phyloP scores from a whole-genome alignment of 2,797 vertebrate species.

The Pterois miles region DNA sequence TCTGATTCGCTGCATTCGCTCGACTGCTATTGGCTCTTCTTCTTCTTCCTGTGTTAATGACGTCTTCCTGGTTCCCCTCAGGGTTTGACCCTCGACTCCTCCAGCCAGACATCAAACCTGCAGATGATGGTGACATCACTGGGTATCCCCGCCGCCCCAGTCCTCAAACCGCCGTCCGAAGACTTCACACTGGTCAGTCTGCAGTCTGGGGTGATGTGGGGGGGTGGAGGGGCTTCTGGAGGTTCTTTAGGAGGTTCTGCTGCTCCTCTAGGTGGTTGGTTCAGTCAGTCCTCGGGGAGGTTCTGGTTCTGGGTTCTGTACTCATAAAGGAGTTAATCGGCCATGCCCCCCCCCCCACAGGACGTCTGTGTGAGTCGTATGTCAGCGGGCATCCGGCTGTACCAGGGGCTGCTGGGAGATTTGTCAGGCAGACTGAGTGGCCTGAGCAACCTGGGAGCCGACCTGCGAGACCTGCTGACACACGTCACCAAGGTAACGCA shows the following conservation, averaged over 20 bases:
- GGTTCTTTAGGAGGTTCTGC: not conserved
- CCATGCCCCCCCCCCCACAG: conserved; percentile 58
- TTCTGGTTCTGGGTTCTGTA: not conserved
- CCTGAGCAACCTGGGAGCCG: conserved; percentile 63
- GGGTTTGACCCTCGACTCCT: conserved; percentile 62
- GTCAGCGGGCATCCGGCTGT: conserved; percentile 71
- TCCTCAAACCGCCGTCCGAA: conserved; percentile 59
- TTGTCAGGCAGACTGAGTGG: conserved; percentile 42
- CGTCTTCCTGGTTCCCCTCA: conserved; percentile 17
- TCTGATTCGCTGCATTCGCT: not conserved
- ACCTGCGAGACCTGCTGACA: conserved; percentile 83
- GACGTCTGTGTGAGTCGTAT: conserved; percentile 82
- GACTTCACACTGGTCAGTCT: conserved; percentile 74
- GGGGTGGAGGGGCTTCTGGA: too few relatives aligned
- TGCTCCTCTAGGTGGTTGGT: too few relatives aligned
- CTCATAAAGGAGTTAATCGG: too few relatives aligned
- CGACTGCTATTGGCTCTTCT: not conserved
- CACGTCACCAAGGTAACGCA: conserved; percentile 70
- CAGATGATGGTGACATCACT: conserved; percentile 60
- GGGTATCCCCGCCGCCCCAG: conserved; percentile 66
- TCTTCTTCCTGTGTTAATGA: not conserved
- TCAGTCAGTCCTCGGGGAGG: conserved; percentile 42
- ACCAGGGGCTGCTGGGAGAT: conserved; percentile 79
- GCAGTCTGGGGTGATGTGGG: too few relatives aligned
- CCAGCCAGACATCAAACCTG: conserved; percentile 43